These are phyloP conservation scores for Euwallacea similis DNA, from an alignment of 1,140 invertebrate genomes.

Conservation along the genomic window DNA sequence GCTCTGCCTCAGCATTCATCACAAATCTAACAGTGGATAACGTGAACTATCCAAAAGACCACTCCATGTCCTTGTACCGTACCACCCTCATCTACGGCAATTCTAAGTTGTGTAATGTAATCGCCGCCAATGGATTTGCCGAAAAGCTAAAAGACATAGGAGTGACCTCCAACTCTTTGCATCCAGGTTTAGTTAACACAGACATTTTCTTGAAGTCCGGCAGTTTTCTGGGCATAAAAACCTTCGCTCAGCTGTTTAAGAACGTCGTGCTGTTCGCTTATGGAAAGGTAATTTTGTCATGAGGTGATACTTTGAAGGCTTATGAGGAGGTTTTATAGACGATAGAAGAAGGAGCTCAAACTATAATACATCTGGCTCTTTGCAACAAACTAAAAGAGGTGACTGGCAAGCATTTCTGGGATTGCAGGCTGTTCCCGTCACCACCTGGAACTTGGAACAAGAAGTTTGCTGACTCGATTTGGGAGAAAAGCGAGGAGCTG, in stretches of 20 bases:
- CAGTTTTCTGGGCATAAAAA: slow-evolving; percentile 39
- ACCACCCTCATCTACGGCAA: slow-evolving; percentile 46
- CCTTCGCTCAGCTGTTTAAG: slow-evolving; percentile 33
- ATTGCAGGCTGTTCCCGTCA: slow-evolving; percentile 56
- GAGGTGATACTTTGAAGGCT: too few relatives aligned
- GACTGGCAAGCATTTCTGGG: slow-evolving; percentile 68
- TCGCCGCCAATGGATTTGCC: slow-evolving; percentile 49
- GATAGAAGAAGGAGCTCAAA: slow-evolving; percentile 66
- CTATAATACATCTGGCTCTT: slow-evolving; percentile 63
- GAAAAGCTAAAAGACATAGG: slow-evolving; percentile 47
- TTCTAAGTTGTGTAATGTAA: slow-evolving; percentile 50
- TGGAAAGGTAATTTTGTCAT: slow-evolving; percentile 38
- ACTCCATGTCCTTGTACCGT: slow-evolving; percentile 38
- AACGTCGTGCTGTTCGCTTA: slow-evolving; percentile 38
- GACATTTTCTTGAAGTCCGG: slow-evolving; percentile 49
- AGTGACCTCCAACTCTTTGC: slow-evolving; percentile 57
- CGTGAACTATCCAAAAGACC: slow-evolving; percentile 43
- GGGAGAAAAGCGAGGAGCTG: slow-evolving; percentile 45
- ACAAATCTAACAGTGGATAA: slow-evolving; percentile 44
- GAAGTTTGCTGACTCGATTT: slow-evolving; percentile 46
- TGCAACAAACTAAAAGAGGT: slow-evolving; percentile 61
- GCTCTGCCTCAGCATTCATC: slow-evolving; percentile 44
- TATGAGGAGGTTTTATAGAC: slow-evolving; percentile 53
- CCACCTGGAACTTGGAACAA: slow-evolving; percentile 46
- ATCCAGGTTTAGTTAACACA: slow-evolving; percentile 60